Base-by-base conservation (phyloP, 37 sponge, comb jelly and placozoan genomes). In the Spongilla lacustris region DNA sequence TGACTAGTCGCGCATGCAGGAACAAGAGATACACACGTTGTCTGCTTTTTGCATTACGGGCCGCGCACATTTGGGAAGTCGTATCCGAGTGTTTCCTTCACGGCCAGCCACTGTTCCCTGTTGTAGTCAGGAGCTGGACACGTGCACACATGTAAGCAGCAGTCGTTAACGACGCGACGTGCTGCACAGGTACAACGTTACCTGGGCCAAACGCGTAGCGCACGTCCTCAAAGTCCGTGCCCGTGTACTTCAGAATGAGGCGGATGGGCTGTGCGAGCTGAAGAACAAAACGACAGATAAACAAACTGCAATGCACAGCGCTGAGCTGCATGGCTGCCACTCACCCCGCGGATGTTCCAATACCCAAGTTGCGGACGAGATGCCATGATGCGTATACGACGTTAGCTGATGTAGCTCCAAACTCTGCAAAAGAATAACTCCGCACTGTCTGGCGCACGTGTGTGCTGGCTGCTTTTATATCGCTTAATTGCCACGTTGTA, bases 321-420 rank as follows among this genome's bases (percentile, higher is more conserved):
- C n/a, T n/a, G n/a, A n/a, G n/a, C n/a, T n/a, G n/a, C n/a, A n/a
- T n/a, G n/a, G n/a, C n/a, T n/a, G n/a, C n/a, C n/a, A 41, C 94
- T 89, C 41, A 95, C 96, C 81, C 97, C 97, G 84, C 97, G 41
- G 22, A 94, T 96, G 6, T 89, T 87, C 97, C 97, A 96, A 82
- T 96, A 96, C 36, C 97, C 97, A 0, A 96, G 80, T 50, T 31
- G 86, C 19, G 58, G 58, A 58, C 58, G 58, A 10, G 58, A 58
- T 17, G 21, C 1, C 58, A 41, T 41, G 6, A 9, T n/a, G n/a
- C n/a, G n/a, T n/a, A n/a, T n/a, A n/a, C n/a, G n/a, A n/a, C n/a
- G n/a, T n/a, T n/a, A n/a, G n/a, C n/a, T n/a, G n/a, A n/a, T n/a
- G n/a, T n/a, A n/a, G n/a, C n/a, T n/a, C n/a, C n/a, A n/a, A n/a